Percentiles rank a stretch among this genome's conserved stretches.
Evolutionary conservation across 2,888 invertebrate species (phyloP).

Genomic region (Pandemis heparana): DNA sequence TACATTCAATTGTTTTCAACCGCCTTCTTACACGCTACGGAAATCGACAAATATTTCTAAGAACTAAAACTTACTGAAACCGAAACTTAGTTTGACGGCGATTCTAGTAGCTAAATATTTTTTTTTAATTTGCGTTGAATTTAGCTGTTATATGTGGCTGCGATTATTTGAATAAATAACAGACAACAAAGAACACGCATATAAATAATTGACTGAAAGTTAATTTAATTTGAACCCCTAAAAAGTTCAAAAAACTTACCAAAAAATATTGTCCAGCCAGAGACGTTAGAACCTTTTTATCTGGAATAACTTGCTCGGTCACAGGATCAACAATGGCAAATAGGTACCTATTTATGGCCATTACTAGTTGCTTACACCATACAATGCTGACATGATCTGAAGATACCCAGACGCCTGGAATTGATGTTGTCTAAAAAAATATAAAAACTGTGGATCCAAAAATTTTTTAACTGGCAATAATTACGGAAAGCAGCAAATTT

Average conservation of each 20-base stretch:
- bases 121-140: no score
- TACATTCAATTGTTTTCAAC: no score
- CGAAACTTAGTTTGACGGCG: no score
- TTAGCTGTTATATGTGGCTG: no score
- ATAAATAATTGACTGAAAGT: no score
- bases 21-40: no score
- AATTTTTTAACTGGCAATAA: background rate
- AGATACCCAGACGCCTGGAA: conserved; percentile 94
- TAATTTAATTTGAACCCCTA: background rate
- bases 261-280: conserved; percentile 70
- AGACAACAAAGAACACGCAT: background rate
- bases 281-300: conserved; percentile 55
- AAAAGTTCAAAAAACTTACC: conserved; percentile 48
- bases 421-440: conserved; percentile 87
- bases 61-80: no score
- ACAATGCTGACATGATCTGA: conserved; percentile 96
- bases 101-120: no score
- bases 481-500: background rate
- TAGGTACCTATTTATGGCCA: conserved; percentile 91
- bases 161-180: no score
- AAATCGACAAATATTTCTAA: no score
- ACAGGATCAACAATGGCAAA: conserved; percentile 91
- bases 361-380: conserved; percentile 96
- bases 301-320: conserved; percentile 67
- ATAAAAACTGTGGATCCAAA: background rate